A percentile compares a stretch with the other conserved stretches of the same genome.
Conservation (phyloP, 2,888 invertebrate species). For the Lepidocyrtinus sp. region DNA sequence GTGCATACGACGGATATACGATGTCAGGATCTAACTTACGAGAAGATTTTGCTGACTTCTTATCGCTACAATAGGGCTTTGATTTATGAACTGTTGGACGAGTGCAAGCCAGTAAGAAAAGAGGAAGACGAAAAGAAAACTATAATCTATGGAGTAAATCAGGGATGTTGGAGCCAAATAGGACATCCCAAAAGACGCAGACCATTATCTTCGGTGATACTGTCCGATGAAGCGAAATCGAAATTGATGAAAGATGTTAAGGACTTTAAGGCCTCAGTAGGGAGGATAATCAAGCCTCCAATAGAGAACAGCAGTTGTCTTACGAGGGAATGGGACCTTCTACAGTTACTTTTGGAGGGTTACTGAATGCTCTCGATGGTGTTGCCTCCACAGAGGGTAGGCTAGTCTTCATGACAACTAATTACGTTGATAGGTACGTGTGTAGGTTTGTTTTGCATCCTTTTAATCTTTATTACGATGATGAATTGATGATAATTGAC, state of each 20-base stretch:
- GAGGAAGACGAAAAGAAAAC: conserved; percentile 91
- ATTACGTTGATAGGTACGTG: conserved; percentile 85
- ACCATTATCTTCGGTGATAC: conserved; percentile 88
- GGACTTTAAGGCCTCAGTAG: conserved; percentile 92
- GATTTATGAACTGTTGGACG: conserved; percentile 48
- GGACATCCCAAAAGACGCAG: conserved; percentile 92
- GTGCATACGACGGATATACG: conserved; percentile 86
- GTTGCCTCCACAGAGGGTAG: conserved; percentile 98
- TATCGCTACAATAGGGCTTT: conserved; percentile 86
- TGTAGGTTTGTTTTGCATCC: no score
- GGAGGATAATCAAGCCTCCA: conserved; percentile 25
- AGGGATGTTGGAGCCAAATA: conserved; percentile 91
- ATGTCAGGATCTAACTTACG: conserved; percentile 93
- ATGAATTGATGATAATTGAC: no score
- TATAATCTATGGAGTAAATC: conserved; percentile 84
- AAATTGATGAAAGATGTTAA: conserved; percentile 86
- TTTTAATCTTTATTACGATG: no score
- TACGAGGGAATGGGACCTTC: conserved; percentile 51
- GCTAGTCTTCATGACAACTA: conserved; percentile 99
- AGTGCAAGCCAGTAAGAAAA: conserved; percentile 87
- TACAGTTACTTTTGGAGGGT: conserved; percentile 93
- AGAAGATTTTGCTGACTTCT: conserved; percentile 92
- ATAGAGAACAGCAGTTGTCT: conserved; percentile 41
- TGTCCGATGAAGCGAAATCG: conserved; percentile 85
- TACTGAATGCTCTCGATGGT: conserved; percentile 98